These are phyloP conservation scores for Drosophila kohkoa DNA, from an alignment of 1,140 invertebrate species.

Conservation along the genomic window DNA sequence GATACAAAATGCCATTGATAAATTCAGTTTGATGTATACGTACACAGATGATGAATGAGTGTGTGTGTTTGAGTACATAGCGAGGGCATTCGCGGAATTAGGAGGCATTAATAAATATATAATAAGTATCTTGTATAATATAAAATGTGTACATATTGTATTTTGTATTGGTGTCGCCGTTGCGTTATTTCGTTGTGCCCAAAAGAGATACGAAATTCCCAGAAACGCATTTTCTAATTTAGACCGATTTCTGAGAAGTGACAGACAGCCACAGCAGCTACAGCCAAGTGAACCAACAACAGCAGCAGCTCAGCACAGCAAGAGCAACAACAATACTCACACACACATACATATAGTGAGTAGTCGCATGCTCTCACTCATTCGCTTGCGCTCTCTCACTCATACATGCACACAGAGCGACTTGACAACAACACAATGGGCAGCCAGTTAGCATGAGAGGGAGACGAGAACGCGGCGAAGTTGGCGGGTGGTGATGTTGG, in stretches of 20 bases:
- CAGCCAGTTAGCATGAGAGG: conserved; percentile 31
- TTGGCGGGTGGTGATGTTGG: conserved; percentile 69
- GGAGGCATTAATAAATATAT: conserved; percentile 26
- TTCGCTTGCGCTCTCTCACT: conserved; percentile 15
- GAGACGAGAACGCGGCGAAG: conserved; percentile 41
- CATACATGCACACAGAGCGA: conserved; percentile 43
- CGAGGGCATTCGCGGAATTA: conserved; percentile 47
- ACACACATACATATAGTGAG: conserved; percentile 45
- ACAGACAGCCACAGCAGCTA: conserved; percentile 57
- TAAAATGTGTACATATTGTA: conserved; percentile 51
- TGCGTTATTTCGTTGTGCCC: conserved; percentile 67
- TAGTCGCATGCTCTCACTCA: conserved; percentile 27
- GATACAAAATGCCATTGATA: conserved; percentile 48
- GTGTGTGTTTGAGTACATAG: not conserved
- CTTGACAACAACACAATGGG: conserved; percentile 39
- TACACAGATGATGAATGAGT: not conserved
- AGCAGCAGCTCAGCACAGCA: conserved; percentile 60
- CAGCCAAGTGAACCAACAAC: conserved; percentile 32
- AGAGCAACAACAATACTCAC: conserved; percentile 61
- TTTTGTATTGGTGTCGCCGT: conserved; percentile 56
- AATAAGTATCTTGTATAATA: conserved; percentile 31
- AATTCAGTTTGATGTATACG: conserved; percentile 33
- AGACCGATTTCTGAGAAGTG: conserved; percentile 84
- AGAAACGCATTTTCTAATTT: conserved; percentile 85
- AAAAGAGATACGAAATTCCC: conserved; percentile 84